Conservation (phyloP, 2,797 vertebrate species). For the Anguilla megastoma region DNA sequence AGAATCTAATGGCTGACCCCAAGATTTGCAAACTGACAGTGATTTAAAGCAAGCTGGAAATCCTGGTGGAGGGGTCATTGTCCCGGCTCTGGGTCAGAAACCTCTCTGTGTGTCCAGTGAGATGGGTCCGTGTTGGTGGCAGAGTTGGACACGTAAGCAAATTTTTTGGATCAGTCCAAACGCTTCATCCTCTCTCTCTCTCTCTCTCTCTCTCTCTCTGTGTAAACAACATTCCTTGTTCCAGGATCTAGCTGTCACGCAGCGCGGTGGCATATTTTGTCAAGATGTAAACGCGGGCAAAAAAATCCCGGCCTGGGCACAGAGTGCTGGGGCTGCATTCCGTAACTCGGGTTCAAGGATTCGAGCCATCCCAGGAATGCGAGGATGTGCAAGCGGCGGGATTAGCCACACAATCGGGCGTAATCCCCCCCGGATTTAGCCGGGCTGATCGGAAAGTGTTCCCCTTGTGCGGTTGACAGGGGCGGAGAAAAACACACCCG, state of each 20-base stretch:
- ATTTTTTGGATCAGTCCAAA: background rate
- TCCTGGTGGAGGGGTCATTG: background rate
- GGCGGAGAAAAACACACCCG: background rate
- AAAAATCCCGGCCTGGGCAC: fast-evolving
- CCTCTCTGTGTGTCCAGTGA: background rate
- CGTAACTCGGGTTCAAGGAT: slow-evolving; percentile 11
- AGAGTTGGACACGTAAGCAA: background rate
- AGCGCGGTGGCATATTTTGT: background rate
- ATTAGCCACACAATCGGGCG: slow-evolving; percentile 5
- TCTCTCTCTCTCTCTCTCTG: slow-evolving; percentile 1
- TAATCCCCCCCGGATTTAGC: slow-evolving; percentile 23
- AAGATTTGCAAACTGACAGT: background rate
- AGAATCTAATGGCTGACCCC: background rate
- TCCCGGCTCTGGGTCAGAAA: background rate
- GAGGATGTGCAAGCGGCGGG: background rate
- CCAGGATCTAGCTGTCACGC: background rate
- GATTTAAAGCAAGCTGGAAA: background rate
- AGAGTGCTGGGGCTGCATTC: background rate
- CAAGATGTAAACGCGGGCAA: background rate
- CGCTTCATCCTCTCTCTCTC: background rate
- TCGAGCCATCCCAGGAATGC: slow-evolving; percentile 31
- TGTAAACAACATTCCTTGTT: slow-evolving; percentile 28
- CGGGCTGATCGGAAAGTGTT: slow-evolving; percentile 21
- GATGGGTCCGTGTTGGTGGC: background rate
- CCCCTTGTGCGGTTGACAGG: slow-evolving; percentile 25